Evolutionary conservation across 2,797 vertebrate genomes (phyloP), one percentile per base, ranked within the genome.

Genomic region (Sebastes trivittatus): DNA sequence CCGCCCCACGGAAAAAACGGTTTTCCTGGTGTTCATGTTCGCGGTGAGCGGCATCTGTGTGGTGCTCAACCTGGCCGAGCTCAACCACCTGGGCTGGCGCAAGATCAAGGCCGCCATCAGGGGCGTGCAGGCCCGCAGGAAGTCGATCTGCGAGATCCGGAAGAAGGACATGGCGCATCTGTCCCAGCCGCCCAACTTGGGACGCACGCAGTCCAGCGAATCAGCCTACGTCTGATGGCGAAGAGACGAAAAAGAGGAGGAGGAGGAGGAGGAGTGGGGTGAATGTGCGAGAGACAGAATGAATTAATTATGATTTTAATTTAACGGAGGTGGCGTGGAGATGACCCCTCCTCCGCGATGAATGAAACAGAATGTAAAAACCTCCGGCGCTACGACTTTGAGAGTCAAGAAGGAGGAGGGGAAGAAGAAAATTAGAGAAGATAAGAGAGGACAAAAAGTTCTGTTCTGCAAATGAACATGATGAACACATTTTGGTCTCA

Each of bases 11-110:
- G 97, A 98, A 78, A 98, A 98, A 77, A 98, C 96, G 0, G 96
- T 98, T 0, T 98, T 98, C 90, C 86, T 98, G 65, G 97, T 97
- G 0, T 98, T 98, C 90, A 98, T 98, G 97, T 98, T 98, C 0
- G 97, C 97, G 0, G 97, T 98, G 23, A 98, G 97, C 1, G 97
- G 97, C 2, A 95, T 98, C 73, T 98, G 97, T 4, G 97, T 98
- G 10, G 93, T 97, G 64, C 96, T 98, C 89, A 98, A 98, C 93
- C 88, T 98, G 87, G 97, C 97, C 0, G 97, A 98, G 92, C 97
- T 98, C 76, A 97, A 98, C 94, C 97, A 98, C 69, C 88, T 98
- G 62, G 97, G 97, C 52, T 98, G 97, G 97, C 93, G 96, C 63
- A 97, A 98, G 93, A 97, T 97, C 77, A 96, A 96, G 70, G 95